Percentiles rank a stretch among this genome's conserved stretches.
These are phyloP conservation scores for Grantiella picta DNA, from an alignment of 2,113 vertebrate species.

Conservation along the genomic window DNA sequence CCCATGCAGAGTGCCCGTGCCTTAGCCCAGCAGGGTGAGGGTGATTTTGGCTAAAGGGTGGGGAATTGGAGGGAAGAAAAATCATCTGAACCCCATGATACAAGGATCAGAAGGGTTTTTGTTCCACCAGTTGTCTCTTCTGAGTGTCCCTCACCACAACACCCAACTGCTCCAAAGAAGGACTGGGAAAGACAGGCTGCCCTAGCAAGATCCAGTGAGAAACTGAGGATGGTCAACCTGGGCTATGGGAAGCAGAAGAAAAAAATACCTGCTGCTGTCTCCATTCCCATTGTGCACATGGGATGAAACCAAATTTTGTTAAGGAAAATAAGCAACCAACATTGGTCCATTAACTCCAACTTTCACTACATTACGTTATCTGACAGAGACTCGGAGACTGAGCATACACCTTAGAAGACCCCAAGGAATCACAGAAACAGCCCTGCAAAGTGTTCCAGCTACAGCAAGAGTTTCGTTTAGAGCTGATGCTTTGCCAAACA, in stretches of 20 bases:
- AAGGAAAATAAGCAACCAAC: not conserved
- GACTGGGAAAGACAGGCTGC: not conserved
- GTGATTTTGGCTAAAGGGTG: not conserved
- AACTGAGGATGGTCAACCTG: not conserved
- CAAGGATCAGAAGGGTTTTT: not conserved
- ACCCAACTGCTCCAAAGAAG: not conserved
- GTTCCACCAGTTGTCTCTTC: not conserved
- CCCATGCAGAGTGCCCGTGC: rapidly evolving
- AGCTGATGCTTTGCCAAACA: not conserved
- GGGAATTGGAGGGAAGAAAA: not conserved
- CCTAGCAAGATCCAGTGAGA: not conserved
- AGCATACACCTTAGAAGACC: not conserved
- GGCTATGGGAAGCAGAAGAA: not conserved
- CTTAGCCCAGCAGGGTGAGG: not conserved
- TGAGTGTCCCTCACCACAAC: not conserved
- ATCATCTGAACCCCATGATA: not conserved
- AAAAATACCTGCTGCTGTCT: not conserved
- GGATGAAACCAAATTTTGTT: not conserved
- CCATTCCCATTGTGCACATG: not conserved
- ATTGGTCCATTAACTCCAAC: not conserved
- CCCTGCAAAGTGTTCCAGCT: not conserved
- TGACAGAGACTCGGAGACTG: not conserved
- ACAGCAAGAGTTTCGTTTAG: not conserved
- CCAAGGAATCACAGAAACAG: not conserved
- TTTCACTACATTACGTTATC: not conserved